phyloP scores from a whole-genome alignment of 2,888 invertebrate species.

The Arrhopalites spinosus region DNA sequence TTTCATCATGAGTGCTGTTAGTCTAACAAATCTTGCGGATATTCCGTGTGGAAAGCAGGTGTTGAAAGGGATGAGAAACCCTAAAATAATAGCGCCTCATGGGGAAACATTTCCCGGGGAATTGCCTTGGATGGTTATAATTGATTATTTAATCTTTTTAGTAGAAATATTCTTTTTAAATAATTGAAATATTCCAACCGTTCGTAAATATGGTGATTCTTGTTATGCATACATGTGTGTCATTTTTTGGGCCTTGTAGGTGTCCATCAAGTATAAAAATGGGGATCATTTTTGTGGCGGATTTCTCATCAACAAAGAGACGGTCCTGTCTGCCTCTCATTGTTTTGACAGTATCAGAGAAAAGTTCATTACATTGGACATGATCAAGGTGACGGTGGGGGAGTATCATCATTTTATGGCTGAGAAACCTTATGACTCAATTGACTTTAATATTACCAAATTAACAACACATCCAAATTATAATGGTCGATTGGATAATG shows the following conservation, averaged over 20 bases:
- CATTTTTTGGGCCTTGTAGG: too few relatives aligned
- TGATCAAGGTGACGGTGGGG: conserved; percentile 38
- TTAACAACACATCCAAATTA: conserved; percentile 43
- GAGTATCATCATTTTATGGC: conserved; percentile 34
- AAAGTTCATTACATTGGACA: conserved; percentile 24
- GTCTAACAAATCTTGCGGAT: conserved; percentile 29
- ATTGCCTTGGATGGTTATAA: conserved; percentile 51
- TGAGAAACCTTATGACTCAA: conserved; percentile 24
- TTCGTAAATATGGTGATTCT: too few relatives aligned
- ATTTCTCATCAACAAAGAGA: conserved; percentile 34
- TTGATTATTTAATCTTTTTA: too few relatives aligned
- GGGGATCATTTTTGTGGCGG: conserved; percentile 51
- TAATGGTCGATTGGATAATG: conserved; percentile 35
- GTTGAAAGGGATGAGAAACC: conserved; percentile 5
- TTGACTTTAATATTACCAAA: conserved; percentile 38
- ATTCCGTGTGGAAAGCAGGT: conserved; percentile 25
- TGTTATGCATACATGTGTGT: too few relatives aligned
- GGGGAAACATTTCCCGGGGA: conserved; percentile 31
- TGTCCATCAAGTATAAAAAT: conserved; percentile 42
- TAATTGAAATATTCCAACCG: too few relatives aligned
- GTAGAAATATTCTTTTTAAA: too few relatives aligned
- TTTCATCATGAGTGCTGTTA: neutral
- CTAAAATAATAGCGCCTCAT: conserved; percentile 10
- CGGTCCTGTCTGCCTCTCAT: conserved; percentile 31
- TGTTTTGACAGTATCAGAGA: conserved; percentile 24